Percentiles rank a stretch among this genome's conserved stretches.
Conservation (phyloP, 2,113 vertebrate genomes). For the Lonchura striata region DNA sequence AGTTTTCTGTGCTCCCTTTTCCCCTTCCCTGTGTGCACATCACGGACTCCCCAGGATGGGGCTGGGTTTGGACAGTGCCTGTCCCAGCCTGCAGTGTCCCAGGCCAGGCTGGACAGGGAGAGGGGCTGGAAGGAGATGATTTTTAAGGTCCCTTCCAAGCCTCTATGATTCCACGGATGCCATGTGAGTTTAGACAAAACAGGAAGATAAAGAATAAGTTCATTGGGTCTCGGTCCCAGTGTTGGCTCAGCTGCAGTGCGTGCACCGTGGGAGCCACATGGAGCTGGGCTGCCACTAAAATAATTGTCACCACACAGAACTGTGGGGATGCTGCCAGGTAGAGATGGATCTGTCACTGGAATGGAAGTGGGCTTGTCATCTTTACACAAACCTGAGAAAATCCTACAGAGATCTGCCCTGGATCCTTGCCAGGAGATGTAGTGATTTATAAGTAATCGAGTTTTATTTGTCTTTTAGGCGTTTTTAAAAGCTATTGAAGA, state of each 20-base stretch:
- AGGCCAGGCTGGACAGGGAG: background rate
- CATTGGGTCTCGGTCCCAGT: background rate
- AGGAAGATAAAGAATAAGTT: background rate
- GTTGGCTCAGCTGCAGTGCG: background rate
- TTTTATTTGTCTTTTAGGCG: slow-evolving; percentile 72
- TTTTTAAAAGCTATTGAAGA: slow-evolving; percentile 86
- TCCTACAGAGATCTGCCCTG: background rate
- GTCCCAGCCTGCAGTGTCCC: background rate
- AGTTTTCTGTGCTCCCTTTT: background rate
- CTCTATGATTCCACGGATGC: rapidly evolving
- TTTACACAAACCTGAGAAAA: background rate
- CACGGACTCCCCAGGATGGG: background rate
- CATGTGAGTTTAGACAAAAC: background rate
- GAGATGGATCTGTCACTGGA: background rate
- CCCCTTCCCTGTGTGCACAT: rapidly evolving
- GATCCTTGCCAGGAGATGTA: background rate
- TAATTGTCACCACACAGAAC: background rate
- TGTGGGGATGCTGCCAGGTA: background rate
- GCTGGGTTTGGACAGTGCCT: background rate
- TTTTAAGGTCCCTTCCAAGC: background rate
- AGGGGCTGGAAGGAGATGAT: rapidly evolving
- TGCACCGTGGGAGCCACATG: background rate
- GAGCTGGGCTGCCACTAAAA: background rate
- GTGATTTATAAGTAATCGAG: background rate
- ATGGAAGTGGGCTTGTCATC: background rate